Percentiles rank a stretch among this genome's conserved stretches.
phyloP scores from a whole-genome alignment of 1,140 invertebrate genomes.

The Geopemphigus sp. region DNA sequence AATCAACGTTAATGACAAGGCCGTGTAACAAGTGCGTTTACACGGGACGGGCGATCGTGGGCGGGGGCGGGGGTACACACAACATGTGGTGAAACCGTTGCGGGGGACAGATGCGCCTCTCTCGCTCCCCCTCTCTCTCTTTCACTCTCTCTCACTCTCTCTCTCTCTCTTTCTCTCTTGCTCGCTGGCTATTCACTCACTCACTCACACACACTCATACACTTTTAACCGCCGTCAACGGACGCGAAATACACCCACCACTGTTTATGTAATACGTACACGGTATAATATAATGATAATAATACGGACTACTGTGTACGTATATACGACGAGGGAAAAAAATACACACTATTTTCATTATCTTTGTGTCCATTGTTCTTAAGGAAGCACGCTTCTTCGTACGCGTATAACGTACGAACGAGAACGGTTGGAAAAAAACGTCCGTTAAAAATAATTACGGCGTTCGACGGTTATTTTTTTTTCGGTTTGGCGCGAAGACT shows the following conservation, averaged over 20 bases:
- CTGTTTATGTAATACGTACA: not conserved
- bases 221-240: slow-evolving; percentile 21
- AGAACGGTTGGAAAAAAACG: slow-evolving; percentile 2
- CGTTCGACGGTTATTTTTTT: slow-evolving; percentile 35
- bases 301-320: too few relatives aligned
- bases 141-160: too few relatives aligned
- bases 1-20: slow-evolving; percentile 50
- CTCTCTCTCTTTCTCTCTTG: too few relatives aligned
- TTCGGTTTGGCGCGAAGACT: not conserved
- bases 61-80: not conserved
- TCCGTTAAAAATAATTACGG: slow-evolving; percentile 49
- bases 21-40: slow-evolving; percentile 47
- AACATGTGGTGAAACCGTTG: slow-evolving; percentile 49
- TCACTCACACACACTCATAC: too few relatives aligned
- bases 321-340: slow-evolving; percentile 12
- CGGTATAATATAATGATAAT: not conserved
- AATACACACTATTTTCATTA: slow-evolving; percentile 48
- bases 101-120: slow-evolving; percentile 39
- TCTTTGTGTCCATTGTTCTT: slow-evolving; percentile 48
- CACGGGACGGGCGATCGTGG: not conserved
- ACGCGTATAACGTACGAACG: not conserved
- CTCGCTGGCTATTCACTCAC: too few relatives aligned
- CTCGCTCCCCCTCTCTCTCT: too few relatives aligned
- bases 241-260: slow-evolving; percentile 49
- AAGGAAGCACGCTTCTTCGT: slow-evolving; percentile 48